phyloP scores from a whole-genome alignment of 2,113 vertebrate species.

The Rhinoptilus africanus region DNA sequence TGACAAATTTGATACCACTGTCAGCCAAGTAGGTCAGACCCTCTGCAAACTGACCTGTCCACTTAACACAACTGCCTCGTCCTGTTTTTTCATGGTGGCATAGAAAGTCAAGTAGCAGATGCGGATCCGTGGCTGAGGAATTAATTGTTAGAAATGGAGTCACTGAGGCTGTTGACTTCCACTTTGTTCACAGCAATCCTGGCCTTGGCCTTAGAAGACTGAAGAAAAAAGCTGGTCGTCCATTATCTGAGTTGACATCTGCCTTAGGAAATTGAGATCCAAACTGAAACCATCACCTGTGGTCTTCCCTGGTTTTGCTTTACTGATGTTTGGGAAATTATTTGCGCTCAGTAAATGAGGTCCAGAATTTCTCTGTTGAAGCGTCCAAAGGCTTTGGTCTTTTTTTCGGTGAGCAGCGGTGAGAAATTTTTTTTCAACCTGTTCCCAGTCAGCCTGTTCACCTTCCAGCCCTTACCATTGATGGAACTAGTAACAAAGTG shows the following conservation, averaged over 20 bases:
- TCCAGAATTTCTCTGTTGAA: not conserved
- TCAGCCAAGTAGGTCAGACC: not conserved
- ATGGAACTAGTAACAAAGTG: not conserved
- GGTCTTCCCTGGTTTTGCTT: not conserved
- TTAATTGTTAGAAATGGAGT: not conserved
- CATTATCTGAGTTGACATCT: no score
- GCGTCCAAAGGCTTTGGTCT: not conserved
- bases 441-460: not conserved
- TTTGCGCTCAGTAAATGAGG: not conserved
- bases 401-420: not conserved
- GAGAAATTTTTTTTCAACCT: not conserved
- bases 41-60: not conserved
- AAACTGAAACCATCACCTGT: not conserved
- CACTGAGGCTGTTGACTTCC: not conserved
- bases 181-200: not conserved
- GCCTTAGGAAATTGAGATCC: not conserved
- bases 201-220: no score
- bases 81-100: not conserved
- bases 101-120: no score
- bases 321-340: not conserved
- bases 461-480: not conserved
- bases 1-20: not conserved
- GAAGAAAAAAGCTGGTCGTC: not conserved
- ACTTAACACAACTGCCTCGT: not conserved
- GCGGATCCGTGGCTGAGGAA: not conserved